These are phyloP conservation scores for Arothron firmamentum DNA, from an alignment of 2,113 vertebrate species.

Conservation along the genomic window DNA sequence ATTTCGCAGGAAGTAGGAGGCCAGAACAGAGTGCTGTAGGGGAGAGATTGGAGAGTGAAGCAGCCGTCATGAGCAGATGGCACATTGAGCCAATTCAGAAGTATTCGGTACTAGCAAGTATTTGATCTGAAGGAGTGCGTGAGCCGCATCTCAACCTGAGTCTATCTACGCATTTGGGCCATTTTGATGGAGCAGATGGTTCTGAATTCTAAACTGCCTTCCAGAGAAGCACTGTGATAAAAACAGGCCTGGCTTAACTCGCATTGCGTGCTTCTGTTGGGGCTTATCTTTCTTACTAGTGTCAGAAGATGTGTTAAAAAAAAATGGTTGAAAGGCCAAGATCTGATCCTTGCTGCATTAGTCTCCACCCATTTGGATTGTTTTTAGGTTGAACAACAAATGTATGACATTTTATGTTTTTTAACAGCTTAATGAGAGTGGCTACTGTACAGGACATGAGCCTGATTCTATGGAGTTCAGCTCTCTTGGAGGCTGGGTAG, in stretches of 20 bases:
- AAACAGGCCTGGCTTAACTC: slow-evolving; percentile 39
- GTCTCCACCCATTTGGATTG: slow-evolving; percentile 28
- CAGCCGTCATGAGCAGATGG: slow-evolving; percentile 88
- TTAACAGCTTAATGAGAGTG: slow-evolving; percentile 89
- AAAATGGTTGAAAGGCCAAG: background rate
- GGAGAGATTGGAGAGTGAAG: slow-evolving; percentile 76
- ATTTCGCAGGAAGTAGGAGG: slow-evolving; percentile 39
- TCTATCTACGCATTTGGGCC: slow-evolving; percentile 71
- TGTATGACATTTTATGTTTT: slow-evolving; percentile 15
- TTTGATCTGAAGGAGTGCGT: slow-evolving; percentile 82
- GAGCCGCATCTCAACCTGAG: slow-evolving; percentile 81
- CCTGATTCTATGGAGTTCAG: slow-evolving; percentile 99
- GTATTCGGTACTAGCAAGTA: slow-evolving; percentile 83
- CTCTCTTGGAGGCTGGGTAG: slow-evolving; percentile 95
- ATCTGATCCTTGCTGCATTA: slow-evolving; percentile 14
- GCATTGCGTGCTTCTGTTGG: slow-evolving; percentile 3
- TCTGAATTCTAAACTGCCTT: slow-evolving; percentile 83
- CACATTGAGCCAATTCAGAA: slow-evolving; percentile 86
- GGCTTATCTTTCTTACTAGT: slow-evolving; percentile 14
- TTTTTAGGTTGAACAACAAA: slow-evolving; percentile 20
- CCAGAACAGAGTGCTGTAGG: slow-evolving; percentile 57
- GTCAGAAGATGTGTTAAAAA: background rate
- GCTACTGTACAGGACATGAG: slow-evolving; percentile 97
- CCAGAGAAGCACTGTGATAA: slow-evolving; percentile 76
- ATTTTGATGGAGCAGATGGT: slow-evolving; percentile 82